Conservation (phyloP, 2,888 invertebrate species). For the Limnephilus lunatus region DNA sequence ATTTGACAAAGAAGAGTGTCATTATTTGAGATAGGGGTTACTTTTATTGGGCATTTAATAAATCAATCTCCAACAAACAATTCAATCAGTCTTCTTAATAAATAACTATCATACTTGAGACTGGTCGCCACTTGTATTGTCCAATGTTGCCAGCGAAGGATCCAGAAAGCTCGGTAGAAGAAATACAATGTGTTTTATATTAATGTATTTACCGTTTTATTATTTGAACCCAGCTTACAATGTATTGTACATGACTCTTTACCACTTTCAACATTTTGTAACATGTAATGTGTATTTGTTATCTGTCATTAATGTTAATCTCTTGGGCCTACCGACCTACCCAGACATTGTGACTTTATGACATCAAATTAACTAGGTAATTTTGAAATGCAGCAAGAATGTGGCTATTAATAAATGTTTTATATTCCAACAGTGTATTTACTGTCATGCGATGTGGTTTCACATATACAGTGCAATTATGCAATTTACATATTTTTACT, state of each 20-base stretch:
- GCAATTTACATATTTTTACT: too few species aligned
- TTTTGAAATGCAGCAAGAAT: background rate
- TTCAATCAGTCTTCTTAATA: background rate
- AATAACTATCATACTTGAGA: background rate
- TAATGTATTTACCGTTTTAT: background rate
- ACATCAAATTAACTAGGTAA: background rate
- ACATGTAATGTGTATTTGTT: background rate
- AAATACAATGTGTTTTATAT: background rate
- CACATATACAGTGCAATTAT: background rate
- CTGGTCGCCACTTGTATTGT: background rate
- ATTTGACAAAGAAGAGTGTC: background rate
- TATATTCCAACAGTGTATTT: background rate
- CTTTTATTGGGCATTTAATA: background rate
- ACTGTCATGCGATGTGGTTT: background rate
- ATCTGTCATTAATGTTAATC: background rate
- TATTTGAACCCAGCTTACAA: too few species aligned
- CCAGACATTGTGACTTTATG: background rate
- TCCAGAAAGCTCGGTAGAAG: background rate
- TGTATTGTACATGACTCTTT: too few species aligned
- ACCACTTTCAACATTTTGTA: background rate
- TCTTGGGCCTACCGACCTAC: background rate
- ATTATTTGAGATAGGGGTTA: background rate
- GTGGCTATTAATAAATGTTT: background rate
- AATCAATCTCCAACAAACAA: background rate
- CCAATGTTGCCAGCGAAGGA: background rate